Evolutionary conservation across 2,888 invertebrate species (phyloP).

Genomic region (Megaustenia siamemsis): DNA sequence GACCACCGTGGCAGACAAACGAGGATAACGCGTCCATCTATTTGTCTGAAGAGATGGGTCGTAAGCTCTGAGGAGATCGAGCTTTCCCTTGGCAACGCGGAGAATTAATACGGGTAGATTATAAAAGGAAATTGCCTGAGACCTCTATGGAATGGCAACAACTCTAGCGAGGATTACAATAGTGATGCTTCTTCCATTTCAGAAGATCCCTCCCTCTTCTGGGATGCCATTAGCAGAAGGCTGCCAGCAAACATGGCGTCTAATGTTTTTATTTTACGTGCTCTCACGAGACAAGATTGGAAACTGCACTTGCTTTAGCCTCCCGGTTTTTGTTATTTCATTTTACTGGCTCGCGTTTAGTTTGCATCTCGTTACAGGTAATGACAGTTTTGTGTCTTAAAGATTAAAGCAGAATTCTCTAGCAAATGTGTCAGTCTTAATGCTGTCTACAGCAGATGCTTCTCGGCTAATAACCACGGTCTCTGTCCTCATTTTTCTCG

Average conservation of each 20-base stretch:
- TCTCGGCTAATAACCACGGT: too few species aligned
- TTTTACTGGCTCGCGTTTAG: neutral
- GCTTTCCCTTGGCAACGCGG: slow-evolving; percentile 20
- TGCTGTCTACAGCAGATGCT: neutral
- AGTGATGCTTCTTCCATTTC: slow-evolving; percentile 57
- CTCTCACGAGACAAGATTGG: slow-evolving; percentile 9
- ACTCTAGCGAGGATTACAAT: slow-evolving; percentile 49
- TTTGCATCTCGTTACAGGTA: neutral
- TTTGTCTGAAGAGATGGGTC: slow-evolving; percentile 56
- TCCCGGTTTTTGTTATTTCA: slow-evolving; percentile 4
- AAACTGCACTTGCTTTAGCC: neutral
- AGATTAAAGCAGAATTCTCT: neutral
- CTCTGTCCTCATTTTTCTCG: too few species aligned
- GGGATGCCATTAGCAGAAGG: slow-evolving; percentile 54
- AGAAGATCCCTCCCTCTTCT: slow-evolving; percentile 45
- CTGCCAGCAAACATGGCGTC: slow-evolving; percentile 54
- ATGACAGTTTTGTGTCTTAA: neutral
- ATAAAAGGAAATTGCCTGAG: slow-evolving; percentile 69
- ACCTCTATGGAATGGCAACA: slow-evolving; percentile 58
- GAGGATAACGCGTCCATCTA: slow-evolving; percentile 54
- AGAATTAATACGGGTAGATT: slow-evolving; percentile 68
- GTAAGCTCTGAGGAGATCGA: slow-evolving; percentile 55
- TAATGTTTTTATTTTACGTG: slow-evolving; percentile 32
- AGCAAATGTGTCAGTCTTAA: neutral
- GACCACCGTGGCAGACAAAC: slow-evolving; percentile 24